These are phyloP conservation scores for Ibidorhyncha struthersii DNA, from an alignment of 2,113 vertebrate species.

Conservation along the genomic window DNA sequence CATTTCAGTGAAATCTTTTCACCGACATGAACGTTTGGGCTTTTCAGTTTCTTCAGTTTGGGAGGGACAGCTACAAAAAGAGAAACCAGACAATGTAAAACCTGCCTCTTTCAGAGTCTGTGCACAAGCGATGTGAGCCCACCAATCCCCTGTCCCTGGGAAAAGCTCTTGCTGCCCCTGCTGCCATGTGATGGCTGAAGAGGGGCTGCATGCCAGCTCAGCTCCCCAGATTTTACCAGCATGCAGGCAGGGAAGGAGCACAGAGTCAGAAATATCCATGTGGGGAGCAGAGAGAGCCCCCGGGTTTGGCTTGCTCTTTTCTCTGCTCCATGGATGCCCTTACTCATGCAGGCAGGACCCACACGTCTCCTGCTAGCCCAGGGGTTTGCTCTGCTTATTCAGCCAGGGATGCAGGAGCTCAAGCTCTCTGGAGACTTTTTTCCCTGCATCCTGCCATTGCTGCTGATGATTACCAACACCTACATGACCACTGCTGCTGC, in stretches of 20 bases:
- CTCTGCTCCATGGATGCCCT: neutral
- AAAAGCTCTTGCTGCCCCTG: neutral
- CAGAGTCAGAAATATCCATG: rapidly evolving
- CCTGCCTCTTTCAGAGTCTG: neutral
- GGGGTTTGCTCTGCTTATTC: neutral
- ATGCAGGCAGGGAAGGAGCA: neutral
- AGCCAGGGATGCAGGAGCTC: neutral
- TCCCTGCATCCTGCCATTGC: neutral
- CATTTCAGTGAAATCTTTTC: constrained; percentile 90
- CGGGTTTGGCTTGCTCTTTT: neutral
- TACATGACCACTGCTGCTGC: neutral
- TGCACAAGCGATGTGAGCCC: rapidly evolving
- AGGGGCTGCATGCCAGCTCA: rapidly evolving
- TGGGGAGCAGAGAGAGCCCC: neutral
- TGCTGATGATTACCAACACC: neutral
- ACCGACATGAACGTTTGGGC: constrained; percentile 85
- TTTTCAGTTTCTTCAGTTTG: constrained; percentile 91
- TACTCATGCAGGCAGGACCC: rapidly evolving
- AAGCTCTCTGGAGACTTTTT: neutral
- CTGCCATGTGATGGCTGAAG: rapidly evolving
- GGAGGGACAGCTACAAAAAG: constrained; percentile 80
- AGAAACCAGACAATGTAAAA: constrained; percentile 18
- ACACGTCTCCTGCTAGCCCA: rapidly evolving
- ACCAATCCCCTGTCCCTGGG: rapidly evolving
- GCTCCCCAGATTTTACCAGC: neutral